These are phyloP conservation scores for Blastobasis adustella DNA, from an alignment of 2,888 invertebrate genomes.

Conservation along the genomic window DNA sequence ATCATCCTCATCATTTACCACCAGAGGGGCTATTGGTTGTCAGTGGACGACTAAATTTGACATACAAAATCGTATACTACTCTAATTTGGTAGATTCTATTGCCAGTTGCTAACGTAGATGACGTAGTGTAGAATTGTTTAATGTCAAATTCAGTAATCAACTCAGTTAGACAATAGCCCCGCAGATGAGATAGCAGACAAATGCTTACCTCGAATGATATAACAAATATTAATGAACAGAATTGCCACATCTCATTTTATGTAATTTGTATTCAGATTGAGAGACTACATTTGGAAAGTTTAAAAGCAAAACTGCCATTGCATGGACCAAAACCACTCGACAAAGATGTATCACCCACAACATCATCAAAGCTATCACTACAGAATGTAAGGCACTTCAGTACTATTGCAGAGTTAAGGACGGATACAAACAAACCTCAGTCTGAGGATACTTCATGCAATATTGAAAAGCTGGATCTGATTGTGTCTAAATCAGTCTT, in stretches of 20 bases:
- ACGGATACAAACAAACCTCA: slow-evolving; percentile 18
- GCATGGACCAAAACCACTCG: too few relatives aligned
- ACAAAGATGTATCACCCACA: too few relatives aligned
- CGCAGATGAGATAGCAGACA: background rate
- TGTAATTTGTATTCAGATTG: slow-evolving; percentile 37
- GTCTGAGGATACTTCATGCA: slow-evolving; percentile 19
- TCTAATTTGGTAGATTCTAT: too few relatives aligned
- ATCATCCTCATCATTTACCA: too few relatives aligned
- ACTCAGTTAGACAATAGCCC: too few relatives aligned
- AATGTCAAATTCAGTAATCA: background rate
- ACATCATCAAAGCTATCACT: background rate
- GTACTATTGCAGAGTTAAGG: slow-evolving; percentile 6
- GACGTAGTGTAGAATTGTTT: too few relatives aligned
- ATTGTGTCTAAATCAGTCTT: slow-evolving; percentile 29
- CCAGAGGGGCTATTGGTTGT: background rate
- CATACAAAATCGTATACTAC: too few relatives aligned
- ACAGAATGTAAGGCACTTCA: slow-evolving; percentile 1
- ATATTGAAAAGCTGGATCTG: slow-evolving; percentile 38
- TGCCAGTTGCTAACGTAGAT: too few relatives aligned
- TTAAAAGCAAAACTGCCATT: slow-evolving; percentile 20
- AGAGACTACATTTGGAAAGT: slow-evolving; percentile 50
- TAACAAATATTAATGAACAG: background rate
- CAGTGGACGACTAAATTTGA: too few relatives aligned
- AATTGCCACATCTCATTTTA: background rate
- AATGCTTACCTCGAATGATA: background rate